Base-by-base conservation (phyloP, 2,113 vertebrate genomes). In the Hippocampus abdominalis region DNA sequence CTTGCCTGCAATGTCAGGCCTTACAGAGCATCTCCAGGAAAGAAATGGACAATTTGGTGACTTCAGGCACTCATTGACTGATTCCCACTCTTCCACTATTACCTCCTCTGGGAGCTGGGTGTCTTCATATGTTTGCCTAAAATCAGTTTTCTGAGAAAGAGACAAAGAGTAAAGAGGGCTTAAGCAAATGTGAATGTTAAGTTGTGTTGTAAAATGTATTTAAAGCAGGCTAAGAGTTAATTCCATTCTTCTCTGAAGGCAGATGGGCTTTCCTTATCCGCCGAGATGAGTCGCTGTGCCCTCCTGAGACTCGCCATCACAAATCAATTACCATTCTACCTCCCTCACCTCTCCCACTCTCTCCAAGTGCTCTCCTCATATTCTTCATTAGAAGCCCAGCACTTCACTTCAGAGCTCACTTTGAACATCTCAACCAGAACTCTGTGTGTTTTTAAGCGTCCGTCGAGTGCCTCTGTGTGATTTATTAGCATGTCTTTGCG, bases 291-390 rank as follows among this genome's bases (percentile, higher is more conserved):
- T 83, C 84, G 76, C 77, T 82, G 83, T 75, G 82, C 80, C 83
- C 89, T 87, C 89, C 71, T 70, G 90, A 91, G 90, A 90, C 86
- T 87, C 89, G 86, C 88, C 85, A 86, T 90, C 87, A 89, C 90
- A 90, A 91, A 92, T 92, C 91, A 91, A 92, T 92, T 92, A 91
- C 82, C 80, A 87, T 86, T 87, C 82, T 85, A 65, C 82, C 84
- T 89, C 81, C 89, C 76, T 86, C 76, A 68, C 81, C 88, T 89
- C 85, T 85, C 80, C 83, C 82, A 75, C 79, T 84, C 81, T 67
- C 80, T 81, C 70, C 81, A 81, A 91, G 86, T 85, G 84, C 82
- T 87, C 88, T 89, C 78, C 77, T 84, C 86, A 79, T 85, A 86
- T 89, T 89, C 87, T 89, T 89, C 88, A 91, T 91, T 89, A 89